Conservation (phyloP, 1,140 invertebrate genomes). For the Hylaeus anthracinus region DNA sequence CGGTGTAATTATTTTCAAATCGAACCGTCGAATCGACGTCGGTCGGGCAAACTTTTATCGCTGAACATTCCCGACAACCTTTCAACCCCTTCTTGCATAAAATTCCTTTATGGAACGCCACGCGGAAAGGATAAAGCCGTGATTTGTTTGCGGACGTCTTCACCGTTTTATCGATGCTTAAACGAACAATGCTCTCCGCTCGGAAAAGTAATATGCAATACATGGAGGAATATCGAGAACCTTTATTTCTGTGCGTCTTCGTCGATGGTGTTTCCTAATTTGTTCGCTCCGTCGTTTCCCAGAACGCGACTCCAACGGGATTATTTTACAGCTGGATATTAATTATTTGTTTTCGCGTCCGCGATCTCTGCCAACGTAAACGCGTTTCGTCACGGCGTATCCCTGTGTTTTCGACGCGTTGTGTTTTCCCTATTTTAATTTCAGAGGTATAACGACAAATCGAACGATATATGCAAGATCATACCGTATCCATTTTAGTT, state of each 20-base stretch:
- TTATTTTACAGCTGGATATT: background rate
- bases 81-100: background rate
- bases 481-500: too few relatives aligned
- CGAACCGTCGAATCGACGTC: background rate
- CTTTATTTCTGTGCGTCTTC: background rate
- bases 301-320: background rate
- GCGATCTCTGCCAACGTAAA: too few relatives aligned
- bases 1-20: slow-evolving; percentile 19
- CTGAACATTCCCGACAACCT: too few relatives aligned
- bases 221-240: background rate
- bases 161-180: background rate
- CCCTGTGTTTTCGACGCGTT: too few relatives aligned
- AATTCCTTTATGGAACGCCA: background rate
- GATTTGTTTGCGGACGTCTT: background rate
- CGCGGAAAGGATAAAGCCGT: background rate
- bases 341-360: background rate
- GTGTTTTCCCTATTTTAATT: too few relatives aligned
- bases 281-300: background rate
- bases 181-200: background rate
- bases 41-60: background rate
- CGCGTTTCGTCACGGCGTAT: too few relatives aligned
- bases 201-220: background rate
- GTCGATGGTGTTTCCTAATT: background rate
- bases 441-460: too few relatives aligned
- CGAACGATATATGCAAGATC: too few relatives aligned